Evolutionary conservation across 2,113 vertebrate species (phyloP).

Genomic region (Carollia perspicillata): DNA sequence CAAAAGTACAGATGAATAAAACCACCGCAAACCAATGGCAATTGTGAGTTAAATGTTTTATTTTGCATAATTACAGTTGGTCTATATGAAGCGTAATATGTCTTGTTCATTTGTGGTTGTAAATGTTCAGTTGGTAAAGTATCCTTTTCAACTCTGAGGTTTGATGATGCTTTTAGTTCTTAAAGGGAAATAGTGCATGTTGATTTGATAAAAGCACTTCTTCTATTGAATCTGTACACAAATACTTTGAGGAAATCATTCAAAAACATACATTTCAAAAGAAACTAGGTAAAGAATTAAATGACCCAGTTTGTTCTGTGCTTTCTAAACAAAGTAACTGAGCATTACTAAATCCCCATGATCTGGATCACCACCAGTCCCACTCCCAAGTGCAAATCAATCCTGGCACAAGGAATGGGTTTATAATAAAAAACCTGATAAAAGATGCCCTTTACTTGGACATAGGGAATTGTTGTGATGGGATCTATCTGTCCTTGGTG

Average conservation of each 20-base stretch:
- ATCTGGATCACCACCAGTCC: not conserved
- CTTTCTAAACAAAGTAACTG: slow-evolving; percentile 1
- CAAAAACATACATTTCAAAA: slow-evolving; percentile 47
- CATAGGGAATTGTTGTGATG: not conserved
- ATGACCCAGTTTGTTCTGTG: not conserved
- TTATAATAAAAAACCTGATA: not conserved
- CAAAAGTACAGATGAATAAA: slow-evolving; percentile 49
- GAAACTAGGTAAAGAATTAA: not conserved
- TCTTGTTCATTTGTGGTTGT: slow-evolving; percentile 45
- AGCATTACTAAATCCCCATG: not conserved
- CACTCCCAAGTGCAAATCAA: not conserved
- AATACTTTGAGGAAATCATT: slow-evolving; percentile 44
- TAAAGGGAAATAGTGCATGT: slow-evolving; percentile 9
- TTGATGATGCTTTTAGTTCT: slow-evolving; percentile 45
- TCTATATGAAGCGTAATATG: slow-evolving; percentile 38
- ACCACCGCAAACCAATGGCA: slow-evolving; percentile 36
- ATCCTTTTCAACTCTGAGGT: slow-evolving; percentile 53
- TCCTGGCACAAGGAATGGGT: not conserved
- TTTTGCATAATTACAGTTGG: slow-evolving; percentile 60
- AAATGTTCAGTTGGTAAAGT: slow-evolving; percentile 53
- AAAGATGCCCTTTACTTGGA: not conserved
- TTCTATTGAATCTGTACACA: slow-evolving; percentile 39
- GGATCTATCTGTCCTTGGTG: not conserved
- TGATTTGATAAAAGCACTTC: slow-evolving; percentile 42
- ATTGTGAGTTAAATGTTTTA: slow-evolving; percentile 46